Base-by-base conservation (phyloP, 2,797 vertebrate species). In the Rhincodon typus region DNA sequence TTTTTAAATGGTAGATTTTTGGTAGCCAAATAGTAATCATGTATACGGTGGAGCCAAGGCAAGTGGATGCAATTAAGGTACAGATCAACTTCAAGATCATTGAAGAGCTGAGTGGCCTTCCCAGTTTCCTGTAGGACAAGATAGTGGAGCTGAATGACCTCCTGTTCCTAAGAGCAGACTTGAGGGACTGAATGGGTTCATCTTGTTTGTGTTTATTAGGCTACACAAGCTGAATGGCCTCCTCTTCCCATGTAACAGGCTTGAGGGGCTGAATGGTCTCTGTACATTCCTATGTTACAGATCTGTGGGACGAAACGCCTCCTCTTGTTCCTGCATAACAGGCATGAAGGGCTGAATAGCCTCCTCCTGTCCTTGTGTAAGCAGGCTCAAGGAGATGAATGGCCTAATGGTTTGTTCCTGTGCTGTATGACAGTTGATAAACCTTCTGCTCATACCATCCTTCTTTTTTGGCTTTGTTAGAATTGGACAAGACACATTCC, bases 401-500 rank as follows among this genome's bases (percentile, higher is more conserved):
- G 57, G 57, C 12, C 53, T 57, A 4, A 34, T 67, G 57, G 38
- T 23, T 67, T 91, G 57, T 34, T 91, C 30, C 34, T 94, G 17
- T 15, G n/a, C 25, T 10, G 34, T 94, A 19, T 23, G 17, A 38
- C 21, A 12, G 38, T 69, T 94, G 34, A 69, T 38, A 6, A 46
- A 50, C 27, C 19, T 34, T 19, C 12, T 74, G 6, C 69, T 74
- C 1, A 94, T 25, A 5, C 34, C 46, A 50, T 50, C 46, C 13
- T 62, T 62, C 3, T 8, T 19, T 53, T 74, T 94, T 74, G 38
- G 2, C 42, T 94, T 42, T 21, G 34, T 34, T 74, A 94, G 94
- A 74, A 74, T 94, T 74, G 94, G 94, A 74, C 42, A 94, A 74
- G 94, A 94, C 17, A 94, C 94, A 30, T 94, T 94, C 34, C 46